Percentiles rank a stretch among this genome's conserved stretches.
These are phyloP conservation scores for Pseudomyrmex sp. DNA, from an alignment of 1,140 invertebrate genomes.

Conservation along the genomic window DNA sequence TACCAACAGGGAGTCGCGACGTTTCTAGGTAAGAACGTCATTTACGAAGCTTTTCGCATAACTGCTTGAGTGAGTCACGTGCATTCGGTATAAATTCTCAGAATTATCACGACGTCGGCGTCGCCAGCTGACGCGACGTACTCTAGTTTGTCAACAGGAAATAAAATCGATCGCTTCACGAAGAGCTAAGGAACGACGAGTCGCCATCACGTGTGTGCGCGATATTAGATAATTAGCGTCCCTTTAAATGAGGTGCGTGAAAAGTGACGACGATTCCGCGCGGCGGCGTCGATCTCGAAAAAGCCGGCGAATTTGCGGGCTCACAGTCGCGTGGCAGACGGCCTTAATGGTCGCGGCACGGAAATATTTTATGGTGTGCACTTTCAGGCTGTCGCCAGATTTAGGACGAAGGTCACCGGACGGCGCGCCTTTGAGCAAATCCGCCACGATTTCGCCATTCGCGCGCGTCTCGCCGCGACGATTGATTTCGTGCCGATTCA, in stretches of 20 bases:
- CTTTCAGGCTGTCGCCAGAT: constrained; percentile 46
- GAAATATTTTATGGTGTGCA: constrained; percentile 62
- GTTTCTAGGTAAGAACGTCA: constrained; percentile 33
- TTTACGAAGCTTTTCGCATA: constrained; percentile 45
- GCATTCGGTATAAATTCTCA: constrained; percentile 51
- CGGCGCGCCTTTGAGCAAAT: constrained; percentile 10
- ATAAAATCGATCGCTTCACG: constrained; percentile 36
- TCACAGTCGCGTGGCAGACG: constrained; percentile 50
- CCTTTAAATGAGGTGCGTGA: constrained; percentile 6
- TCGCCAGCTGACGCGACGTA: constrained; percentile 39
- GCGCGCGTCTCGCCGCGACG: neutral
- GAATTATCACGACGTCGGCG: constrained; percentile 19
- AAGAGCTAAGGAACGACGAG: neutral
- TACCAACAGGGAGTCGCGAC: neutral
- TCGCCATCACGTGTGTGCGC: no score
- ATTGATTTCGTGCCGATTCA: neutral
- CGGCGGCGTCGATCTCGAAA: constrained; percentile 12
- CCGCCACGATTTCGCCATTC: constrained; percentile 20
- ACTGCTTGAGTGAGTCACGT: constrained; percentile 43
- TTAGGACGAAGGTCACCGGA: constrained; percentile 64
- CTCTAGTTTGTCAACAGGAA: constrained; percentile 58
- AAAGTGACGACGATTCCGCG: neutral
- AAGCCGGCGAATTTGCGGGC: no score
- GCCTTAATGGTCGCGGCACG: constrained; percentile 47
- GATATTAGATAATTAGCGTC: constrained; percentile 25